Base-by-base conservation (phyloP, 2,888 invertebrate species). In the Nymphalis urticae region DNA sequence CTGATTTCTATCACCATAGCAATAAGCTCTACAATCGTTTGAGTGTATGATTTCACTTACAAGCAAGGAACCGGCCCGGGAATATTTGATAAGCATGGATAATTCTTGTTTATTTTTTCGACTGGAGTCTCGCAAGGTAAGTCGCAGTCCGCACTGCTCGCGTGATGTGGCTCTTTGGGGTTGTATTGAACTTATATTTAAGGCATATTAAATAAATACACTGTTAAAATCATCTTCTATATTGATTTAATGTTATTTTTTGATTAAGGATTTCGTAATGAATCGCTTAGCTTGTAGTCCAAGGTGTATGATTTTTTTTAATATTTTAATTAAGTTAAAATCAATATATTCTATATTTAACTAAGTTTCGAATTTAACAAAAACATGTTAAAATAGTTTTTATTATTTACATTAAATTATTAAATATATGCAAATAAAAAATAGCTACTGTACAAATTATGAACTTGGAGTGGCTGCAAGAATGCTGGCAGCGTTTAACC, bases 61-160 rank as follows among this genome's bases (percentile, higher is more conserved):
- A 72, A 72, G 72, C 76, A 75, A 75, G 73, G 75, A 80, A 80
- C 80, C 79, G 79, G 80, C 75, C 75, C 73, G 72, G 72, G 79
- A 78, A 80, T 79, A 80, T 79, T 80, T 80, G 80, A 80, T 80
- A 80, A 79, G 78, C 79, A 74, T 76, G 79, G 77, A 76, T 78
- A 68, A 75, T 75, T 75, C 72, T 76, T 75, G 76, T 77, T 76
- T 77, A 73, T 76, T 77, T 73, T 76, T 76, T 75, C 68, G 72
- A 71, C 72, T 70, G 74, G 75, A 73, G 78, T 77, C 74, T 76
- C 72, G 64, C 74, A 76, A 75, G 77, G 77, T 71, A 69, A 73
- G 66, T 76, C 59, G 73, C 61, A 70, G 66, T 71, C 73, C 69
- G 48, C 61, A 60, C 75, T 75, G 72, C 77, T 13, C 13, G 27